A percentile compares a stretch with the other conserved stretches of the same genome.
Conservation (phyloP, 1,140 invertebrate species). For the Pseudomyrmex cubaensis region DNA sequence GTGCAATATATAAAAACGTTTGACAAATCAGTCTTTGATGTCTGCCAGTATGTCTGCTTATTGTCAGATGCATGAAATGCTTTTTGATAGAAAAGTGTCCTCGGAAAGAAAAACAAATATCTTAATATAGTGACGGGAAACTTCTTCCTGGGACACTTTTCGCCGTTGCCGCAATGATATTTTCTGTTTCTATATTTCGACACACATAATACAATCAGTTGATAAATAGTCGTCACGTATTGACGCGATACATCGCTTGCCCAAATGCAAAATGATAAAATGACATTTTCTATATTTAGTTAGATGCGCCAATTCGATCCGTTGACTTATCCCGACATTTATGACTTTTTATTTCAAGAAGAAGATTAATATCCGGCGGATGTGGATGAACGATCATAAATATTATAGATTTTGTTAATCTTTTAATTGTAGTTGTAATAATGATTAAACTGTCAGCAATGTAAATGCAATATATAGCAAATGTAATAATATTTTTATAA, state of each 20-base stretch:
- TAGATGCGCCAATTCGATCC: conserved; percentile 13
- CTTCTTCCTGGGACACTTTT: conserved; percentile 31
- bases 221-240: conserved; percentile 46
- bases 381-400: conserved; percentile 11
- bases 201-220: conserved; percentile 27
- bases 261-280: conserved; percentile 13
- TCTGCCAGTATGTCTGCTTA: conserved; percentile 20
- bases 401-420: conserved; percentile 6
- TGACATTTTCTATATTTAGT: background rate
- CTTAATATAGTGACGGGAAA: too few relatives aligned
- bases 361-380: conserved; percentile 32
- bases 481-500: background rate
- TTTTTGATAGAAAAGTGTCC: conserved; percentile 20
- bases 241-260: conserved; percentile 8
- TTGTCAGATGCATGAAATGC: conserved; percentile 2
- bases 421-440: background rate
- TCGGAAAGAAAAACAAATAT: background rate
- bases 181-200: conserved; percentile 26
- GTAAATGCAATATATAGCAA: background rate
- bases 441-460: background rate
- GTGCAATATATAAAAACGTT: too few relatives aligned
- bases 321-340: conserved; percentile 24
- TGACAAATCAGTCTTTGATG: background rate
- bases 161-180: background rate
- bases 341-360: background rate